Evolutionary conservation across 2,888 invertebrate species (phyloP).

Genomic region (Leptogaster cylindrica): DNA sequence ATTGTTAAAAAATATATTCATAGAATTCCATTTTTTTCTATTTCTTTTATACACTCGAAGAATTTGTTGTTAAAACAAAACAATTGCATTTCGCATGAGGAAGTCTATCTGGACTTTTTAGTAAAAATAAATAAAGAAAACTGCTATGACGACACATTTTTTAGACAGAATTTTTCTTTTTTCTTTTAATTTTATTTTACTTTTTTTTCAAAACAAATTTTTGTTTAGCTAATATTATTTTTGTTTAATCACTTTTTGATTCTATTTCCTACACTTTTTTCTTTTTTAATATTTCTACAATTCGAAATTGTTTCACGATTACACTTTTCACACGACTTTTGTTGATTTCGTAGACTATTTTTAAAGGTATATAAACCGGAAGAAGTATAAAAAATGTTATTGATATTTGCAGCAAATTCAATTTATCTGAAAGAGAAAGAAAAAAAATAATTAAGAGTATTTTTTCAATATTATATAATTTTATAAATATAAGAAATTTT

Average conservation of each 20-base stretch:
- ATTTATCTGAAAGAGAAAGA: background rate
- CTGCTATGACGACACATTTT: conserved; percentile 45
- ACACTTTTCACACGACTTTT: too few species aligned
- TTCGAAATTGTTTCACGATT: too few species aligned
- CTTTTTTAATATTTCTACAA: too few species aligned
- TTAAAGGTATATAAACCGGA: too few species aligned
- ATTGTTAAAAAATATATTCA: too few species aligned
- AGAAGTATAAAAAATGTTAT: background rate
- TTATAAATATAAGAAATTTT: background rate
- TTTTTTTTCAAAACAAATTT: background rate
- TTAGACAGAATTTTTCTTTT: too few species aligned
- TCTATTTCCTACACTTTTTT: background rate
- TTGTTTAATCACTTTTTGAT: background rate
- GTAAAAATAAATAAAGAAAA: conserved; percentile 44
- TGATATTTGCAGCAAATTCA: background rate
- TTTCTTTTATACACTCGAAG: conserved; percentile 1
- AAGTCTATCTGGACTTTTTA: conserved; percentile 43
- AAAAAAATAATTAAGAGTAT: background rate
- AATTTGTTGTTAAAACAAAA: conserved; percentile 29
- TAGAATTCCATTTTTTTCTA: conserved; percentile 5
- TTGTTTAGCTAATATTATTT: background rate
- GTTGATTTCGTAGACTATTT: too few species aligned
- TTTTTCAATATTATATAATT: too few species aligned
- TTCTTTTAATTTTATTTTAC: too few species aligned
- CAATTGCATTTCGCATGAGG: conserved; percentile 9